Evolutionary conservation across 2,888 invertebrate species (phyloP), one percentile per base, ranked within the genome.

Genomic region (Ceraclea dissimilis): DNA sequence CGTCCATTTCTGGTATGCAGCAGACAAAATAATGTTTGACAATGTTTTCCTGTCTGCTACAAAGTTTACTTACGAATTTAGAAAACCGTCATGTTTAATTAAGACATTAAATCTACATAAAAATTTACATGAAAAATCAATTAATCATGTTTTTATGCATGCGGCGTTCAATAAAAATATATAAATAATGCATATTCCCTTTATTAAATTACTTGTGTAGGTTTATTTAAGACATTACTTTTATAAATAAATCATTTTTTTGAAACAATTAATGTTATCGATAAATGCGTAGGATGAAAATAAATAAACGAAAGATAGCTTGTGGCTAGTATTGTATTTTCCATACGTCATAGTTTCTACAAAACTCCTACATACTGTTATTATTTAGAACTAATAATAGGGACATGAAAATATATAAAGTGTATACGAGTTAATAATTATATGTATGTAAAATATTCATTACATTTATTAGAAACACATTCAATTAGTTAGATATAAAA

Each of bases 41-140:
- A n/a, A n/a, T n/a, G n/a, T n/a, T n/a, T n/a, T n/a, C n/a, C n/a
- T n/a, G n/a, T n/a, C n/a, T n/a, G n/a, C n/a, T n/a, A n/a, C n/a
- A n/a, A n/a, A n/a, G n/a, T n/a, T n/a, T n/a, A n/a, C n/a, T n/a
- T n/a, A n/a, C n/a, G n/a, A n/a, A n/a, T n/a, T n/a, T n/a, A n/a
- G n/a, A 6, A 26, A 26, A 10, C 26, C 26, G 5, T 26, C 10
- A 26, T 10, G 26, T 39, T 4, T 8, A 13, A 39, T 39, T 39
- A 13, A 39, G 39, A 39, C 39, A 39, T 39, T 39, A 39, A 39
- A 39, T 39, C 39, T 39, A 39, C 39, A 39, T 39, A 31, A 31
- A 31, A 31, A 31, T 31, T 8, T n/a, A n/a, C n/a, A n/a, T n/a
- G 4, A 10, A 26, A 13, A 39, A 39, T 39, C 4, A 39, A n/a